These are phyloP conservation scores for Brachypodius melanocephalos DNA, from an alignment of 2,113 vertebrate genomes.

Conservation along the genomic window DNA sequence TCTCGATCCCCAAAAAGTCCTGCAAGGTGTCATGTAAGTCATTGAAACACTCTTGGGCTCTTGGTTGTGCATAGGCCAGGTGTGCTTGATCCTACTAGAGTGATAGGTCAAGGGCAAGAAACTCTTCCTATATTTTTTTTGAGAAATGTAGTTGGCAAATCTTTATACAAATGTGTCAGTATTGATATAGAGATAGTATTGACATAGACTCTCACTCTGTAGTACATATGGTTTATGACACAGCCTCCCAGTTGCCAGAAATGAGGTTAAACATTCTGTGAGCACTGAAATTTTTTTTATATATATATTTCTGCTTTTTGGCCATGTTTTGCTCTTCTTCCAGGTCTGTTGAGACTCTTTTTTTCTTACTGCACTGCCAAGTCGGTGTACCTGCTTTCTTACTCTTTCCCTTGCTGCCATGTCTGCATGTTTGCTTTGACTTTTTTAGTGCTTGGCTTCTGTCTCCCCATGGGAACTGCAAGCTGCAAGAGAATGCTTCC, in stretches of 20 bases:
- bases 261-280: background rate
- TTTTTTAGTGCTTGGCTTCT: background rate
- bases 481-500: background rate
- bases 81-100: background rate
- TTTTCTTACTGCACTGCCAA: background rate
- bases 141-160: background rate
- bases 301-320: background rate
- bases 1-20: slow-evolving; percentile 97
- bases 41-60: slow-evolving; percentile 31
- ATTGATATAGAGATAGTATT: background rate
- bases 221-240: background rate
- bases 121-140: background rate
- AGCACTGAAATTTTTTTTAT: fast-evolving
- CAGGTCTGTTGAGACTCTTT: background rate
- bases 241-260: background rate
- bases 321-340: background rate
- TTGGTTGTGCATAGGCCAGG: slow-evolving; percentile 2
- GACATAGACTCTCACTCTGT: background rate
- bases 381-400: background rate
- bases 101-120: background rate
- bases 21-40: slow-evolving; percentile 99
- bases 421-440: background rate
- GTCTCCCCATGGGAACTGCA: background rate
- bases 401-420: background rate
- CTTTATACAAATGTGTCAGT: background rate